Evolutionary conservation across 2,113 vertebrate genomes (phyloP), one percentile per base, ranked within the genome.

Genomic region (Steatornis caripensis): DNA sequence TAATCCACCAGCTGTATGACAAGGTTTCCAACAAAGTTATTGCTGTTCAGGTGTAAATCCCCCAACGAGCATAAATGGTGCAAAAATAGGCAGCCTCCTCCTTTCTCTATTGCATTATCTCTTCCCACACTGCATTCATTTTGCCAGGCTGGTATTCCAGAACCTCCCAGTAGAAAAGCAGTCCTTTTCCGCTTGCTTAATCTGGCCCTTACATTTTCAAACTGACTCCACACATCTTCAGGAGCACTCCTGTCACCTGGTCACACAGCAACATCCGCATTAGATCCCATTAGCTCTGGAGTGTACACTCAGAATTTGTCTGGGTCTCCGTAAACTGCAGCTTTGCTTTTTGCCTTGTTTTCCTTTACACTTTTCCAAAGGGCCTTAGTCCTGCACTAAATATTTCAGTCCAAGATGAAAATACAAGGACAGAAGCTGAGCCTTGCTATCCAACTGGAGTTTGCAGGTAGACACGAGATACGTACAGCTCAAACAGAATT

Each of bases 241-340:
- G 49, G 41, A 88, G 36, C 46, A 26, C 8, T 48, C 45, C 15
- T 74, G 15, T n/a, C 77, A 68, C 11, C 39, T 83, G 37, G 24
- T 27, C 43, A 41, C 1, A 3, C 51, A 87, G 45, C 6, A 21
- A 29, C 18, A 17, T 10, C 58, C 61, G n/a, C n/a, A 70, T 19
- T 22, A 32, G 24, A 61, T 19, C 34, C 45, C 37, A 30, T 36
- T 18, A 57, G 32, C 34, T 70, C 54, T 43, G 49, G 15, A 34
- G 4, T 62, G 14, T 8, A 32, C 14, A 22, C 1, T 0, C 41
- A 39, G 37, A 75, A 10, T 24, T 74, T 13, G 0, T 3, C 51
- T 41, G 15, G 20, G 6, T 69, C 39, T 87, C 3, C 0, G 18
- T 17, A 51, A 91, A 75, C 9, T 27, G 9, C 45, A 79, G 46